phyloP scores from a whole-genome alignment of 2,888 invertebrate species.

The Oscheius sp. region DNA sequence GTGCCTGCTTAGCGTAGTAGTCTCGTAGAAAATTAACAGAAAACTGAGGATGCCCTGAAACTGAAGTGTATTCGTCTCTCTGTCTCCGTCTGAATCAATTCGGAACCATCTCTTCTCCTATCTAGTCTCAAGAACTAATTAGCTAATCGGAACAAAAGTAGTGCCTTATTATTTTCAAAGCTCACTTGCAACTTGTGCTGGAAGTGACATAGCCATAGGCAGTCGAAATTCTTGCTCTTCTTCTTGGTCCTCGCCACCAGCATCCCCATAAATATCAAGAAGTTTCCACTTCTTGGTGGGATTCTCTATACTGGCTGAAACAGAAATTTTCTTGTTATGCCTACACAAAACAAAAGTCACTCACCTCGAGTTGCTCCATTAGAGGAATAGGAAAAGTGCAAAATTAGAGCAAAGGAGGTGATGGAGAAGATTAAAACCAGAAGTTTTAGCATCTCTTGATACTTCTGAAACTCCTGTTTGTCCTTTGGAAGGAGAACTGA shows the following conservation, averaged over 20 bases:
- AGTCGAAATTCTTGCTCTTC: not conserved
- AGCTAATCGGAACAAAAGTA: no score
- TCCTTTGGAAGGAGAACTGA: not conserved
- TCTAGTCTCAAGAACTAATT: no score
- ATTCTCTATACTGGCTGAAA: not conserved
- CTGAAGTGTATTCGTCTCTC: not conserved
- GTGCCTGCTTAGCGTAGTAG: slow-evolving; percentile 25
- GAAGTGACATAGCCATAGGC: not conserved
- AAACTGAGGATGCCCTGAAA: slow-evolving; percentile 18
- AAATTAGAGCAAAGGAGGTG: not conserved
- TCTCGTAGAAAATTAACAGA: slow-evolving; percentile 16
- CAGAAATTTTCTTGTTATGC: not conserved
- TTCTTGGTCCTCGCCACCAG: not conserved
- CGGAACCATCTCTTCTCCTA: no score
- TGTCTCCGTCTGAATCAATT: no score
- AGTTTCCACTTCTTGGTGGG: not conserved
- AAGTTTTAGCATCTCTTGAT: slow-evolving; percentile 13
- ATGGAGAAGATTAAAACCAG: slow-evolving; percentile 4
- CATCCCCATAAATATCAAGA: not conserved
- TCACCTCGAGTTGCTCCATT: not conserved
- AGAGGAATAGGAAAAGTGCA: slow-evolving; percentile 4
- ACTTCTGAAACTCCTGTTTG: not conserved
- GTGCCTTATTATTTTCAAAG: no score
- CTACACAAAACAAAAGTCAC: not conserved
- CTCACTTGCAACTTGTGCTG: not conserved